Base-by-base conservation (phyloP, 2,888 invertebrate genomes). In the Anagyrus pseudococci region DNA sequence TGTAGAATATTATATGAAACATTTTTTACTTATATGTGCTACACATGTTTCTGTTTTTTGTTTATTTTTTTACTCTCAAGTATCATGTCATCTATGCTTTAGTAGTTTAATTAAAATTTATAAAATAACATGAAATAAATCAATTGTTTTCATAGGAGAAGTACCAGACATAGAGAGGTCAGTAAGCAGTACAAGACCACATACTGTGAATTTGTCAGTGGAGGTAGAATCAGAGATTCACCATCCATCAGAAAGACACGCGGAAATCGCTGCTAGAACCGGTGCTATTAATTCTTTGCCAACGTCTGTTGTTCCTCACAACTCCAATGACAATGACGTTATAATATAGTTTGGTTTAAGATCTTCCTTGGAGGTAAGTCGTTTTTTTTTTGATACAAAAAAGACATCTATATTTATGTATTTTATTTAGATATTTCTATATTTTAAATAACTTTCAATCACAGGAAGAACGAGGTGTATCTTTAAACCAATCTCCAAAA, bases 101-200 rank as follows among this genome's bases (percentile, higher is more conserved):
- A 29, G 4, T 29, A n/a, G n/a, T 29, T 29, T 29, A 7, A 10
- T 29, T 29, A 29, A 29, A 4, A 29, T 29, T 29, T 4, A 41
- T 41, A 8, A 41, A 15, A 4, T 52, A 25, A 20, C 20, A 50
- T 15, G 23, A 19, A 22, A 37, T 22, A 8, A 6, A 41, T 41
- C 41, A n/a, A 8, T 52, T 37, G 44, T 43, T 43, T 62, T 54
- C 63, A 41, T 56, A 79, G 79, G 77, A 46, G 79, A 77, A 67
- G 70, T 74, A 67, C 74, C 73, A 29, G 75, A 75, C 55, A 57
- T 73, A 17, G 77, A 77, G 49, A 71, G 69, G 49, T 76, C 77
- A 3, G 68, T 73, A 29, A 76, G 74, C 65, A 76, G 76, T 63
- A 76, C 73, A 2, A 73, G 75, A 26, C 72, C 74, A 4, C 73